Evolutionary conservation across 2,113 vertebrate genomes (phyloP).

Genomic region (Pseudopipra pipra): DNA sequence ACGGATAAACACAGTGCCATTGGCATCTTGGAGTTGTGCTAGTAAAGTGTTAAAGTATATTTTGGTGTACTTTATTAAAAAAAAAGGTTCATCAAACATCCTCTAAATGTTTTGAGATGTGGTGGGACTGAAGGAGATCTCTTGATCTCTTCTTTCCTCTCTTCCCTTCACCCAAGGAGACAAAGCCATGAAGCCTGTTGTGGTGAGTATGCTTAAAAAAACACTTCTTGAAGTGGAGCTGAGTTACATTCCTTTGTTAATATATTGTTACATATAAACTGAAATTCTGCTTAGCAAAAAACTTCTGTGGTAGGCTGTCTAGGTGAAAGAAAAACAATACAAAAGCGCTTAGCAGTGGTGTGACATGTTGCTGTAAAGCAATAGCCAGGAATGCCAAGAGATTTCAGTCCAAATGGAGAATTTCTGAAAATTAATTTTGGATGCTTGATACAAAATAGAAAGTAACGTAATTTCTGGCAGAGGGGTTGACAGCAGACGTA

Average conservation of each 20-base stretch:
- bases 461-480: constrained; percentile 18
- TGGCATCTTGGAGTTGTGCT: background rate
- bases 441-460: background rate
- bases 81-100: background rate
- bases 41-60: background rate
- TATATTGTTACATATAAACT: background rate
- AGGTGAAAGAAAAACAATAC: background rate
- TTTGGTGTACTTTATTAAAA: background rate
- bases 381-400: background rate
- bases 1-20: fast-evolving
- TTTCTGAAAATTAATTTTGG: constrained; percentile 12
- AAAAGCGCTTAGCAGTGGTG: background rate
- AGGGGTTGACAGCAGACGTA: background rate
- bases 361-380: background rate
- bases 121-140: background rate
- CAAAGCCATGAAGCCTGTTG: background rate
- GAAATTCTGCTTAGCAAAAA: background rate
- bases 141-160: background rate
- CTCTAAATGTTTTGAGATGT: background rate
- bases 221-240: background rate
- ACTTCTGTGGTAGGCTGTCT: background rate
- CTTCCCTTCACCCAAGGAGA: background rate
- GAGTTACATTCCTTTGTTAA: background rate
- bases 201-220: background rate
- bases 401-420: background rate